Base-by-base conservation (phyloP, 1,140 invertebrate species). In the Tetranychus cinnabarinus region DNA sequence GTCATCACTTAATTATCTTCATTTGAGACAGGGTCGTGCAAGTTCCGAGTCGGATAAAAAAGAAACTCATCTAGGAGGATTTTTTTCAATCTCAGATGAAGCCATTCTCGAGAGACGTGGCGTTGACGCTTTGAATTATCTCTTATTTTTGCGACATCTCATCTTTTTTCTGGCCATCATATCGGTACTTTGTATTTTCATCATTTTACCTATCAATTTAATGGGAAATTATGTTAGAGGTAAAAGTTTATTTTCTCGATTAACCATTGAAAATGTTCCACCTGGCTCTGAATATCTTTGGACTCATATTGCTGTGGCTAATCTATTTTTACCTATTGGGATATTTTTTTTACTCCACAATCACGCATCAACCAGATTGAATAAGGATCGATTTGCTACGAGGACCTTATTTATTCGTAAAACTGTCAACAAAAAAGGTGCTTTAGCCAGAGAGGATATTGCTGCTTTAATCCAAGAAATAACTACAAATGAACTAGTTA, bases 131-230 rank as follows among this genome's bases (percentile, higher is more conserved):
- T 78, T 90, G 8, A 83, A 93, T 71, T 97, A 96, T 70, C 75
- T 96, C 61, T 85, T 85, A 3, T 96, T 96, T 72, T 87, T 95
- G 72, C 79, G 86, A 65, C 87, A 95, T 74, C 77, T 95, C 34
- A 86, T 96, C 65, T 74, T 86, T 5, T 80, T 90, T 60, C 81
- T 85, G 69, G 75, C 78, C 33, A 79, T 91, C 55, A 81, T 95
- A 39, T 85, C 81, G 37, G 64, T 76, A 15, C 66, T 78, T 50
- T 74, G 72, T 56, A 64, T 88, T 10, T 76, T 83, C 55, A 68
- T 78, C 56, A 67, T 78, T 31, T 65, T 78, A 33, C 77, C 77
- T 33, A 70, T 78, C 62, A 78, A 78, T 66, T 72, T 75, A 61
- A 67, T 70, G 56, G 75, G 75, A 55, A 67, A 34, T 2, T 12